Base-by-base conservation (phyloP, 2,113 vertebrate genomes). In the Gulo gulo region DNA sequence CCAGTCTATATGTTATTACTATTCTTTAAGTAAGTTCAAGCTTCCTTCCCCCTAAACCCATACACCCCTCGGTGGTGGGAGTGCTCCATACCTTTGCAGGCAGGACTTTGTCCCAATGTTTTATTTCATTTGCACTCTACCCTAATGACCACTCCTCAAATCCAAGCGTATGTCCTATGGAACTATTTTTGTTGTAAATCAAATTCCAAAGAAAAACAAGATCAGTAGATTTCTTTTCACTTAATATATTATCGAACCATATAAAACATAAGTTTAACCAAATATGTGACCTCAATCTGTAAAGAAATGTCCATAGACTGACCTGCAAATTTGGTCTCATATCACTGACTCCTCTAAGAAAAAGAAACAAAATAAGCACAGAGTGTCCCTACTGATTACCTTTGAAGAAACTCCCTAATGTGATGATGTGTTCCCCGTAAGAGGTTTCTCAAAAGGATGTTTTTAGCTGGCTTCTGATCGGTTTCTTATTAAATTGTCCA, bases 351-450 rank as follows among this genome's bases (percentile, higher is more conserved):
- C 69, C 86, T 96, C 93, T 94, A 47, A 95, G 96, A 87, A 96
- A 97, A 95, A 97, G 67, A 95, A 98, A 84, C 69, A 96, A 3
- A 92, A 52, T 57, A 92, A 94, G 7, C 89, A 95, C 34, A 67
- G 63, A 24, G 45, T 26, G 16, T 67, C 57, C 8, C 63, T 91
- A 50, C 47, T 61, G 78, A 45, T 34, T 69, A 23, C 1, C 29
- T 91, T 81, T 81, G 11, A 92, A 74, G 79, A 92, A 73, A 1
- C 34, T 87, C 12, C 4, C 55, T 94, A 9, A 24, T 45, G 26
- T 8, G 18, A 63, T 36, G 11, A 29, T 91, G 23, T 39, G 3
- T 57, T 88, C 0, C 3, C 21, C 57, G 4, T 50, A 65, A 55
- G 15, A 88, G 20, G 45, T 6, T 89, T 92, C 42, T 39, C 42